These are phyloP conservation scores for Tachina fera DNA, from an alignment of 2,888 invertebrate genomes.

Conservation along the genomic window DNA sequence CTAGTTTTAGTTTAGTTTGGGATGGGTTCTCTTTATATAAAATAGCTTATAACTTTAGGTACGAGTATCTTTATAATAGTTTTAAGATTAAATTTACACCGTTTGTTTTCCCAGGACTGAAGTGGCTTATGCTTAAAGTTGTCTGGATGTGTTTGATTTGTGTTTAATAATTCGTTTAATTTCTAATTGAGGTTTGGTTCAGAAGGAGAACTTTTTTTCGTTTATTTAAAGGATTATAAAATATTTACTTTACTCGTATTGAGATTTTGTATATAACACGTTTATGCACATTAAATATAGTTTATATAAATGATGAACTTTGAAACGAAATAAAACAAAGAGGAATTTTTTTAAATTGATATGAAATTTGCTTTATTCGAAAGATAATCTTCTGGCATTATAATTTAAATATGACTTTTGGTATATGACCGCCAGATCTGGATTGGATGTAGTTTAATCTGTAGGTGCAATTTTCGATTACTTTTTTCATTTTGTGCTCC, in stretches of 20 bases:
- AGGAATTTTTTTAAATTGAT: too few relatives aligned
- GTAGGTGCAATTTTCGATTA: too few relatives aligned
- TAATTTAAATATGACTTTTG: too few relatives aligned
- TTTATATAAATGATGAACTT: too few relatives aligned
- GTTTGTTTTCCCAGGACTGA: neutral
- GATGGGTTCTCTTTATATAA: neutral
- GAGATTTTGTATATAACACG: neutral
- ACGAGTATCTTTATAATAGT: slow-evolving; percentile 7
- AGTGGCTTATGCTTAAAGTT: neutral
- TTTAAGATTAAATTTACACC: slow-evolving; percentile 49
- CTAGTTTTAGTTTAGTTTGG: neutral
- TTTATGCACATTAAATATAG: too few relatives aligned
- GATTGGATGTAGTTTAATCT: too few relatives aligned
- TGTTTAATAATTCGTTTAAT: slow-evolving; percentile 49
- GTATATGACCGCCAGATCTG: too few relatives aligned
- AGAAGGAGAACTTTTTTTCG: neutral
- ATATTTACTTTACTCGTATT: neutral
- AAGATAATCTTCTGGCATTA: too few relatives aligned
- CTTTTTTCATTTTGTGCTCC: too few relatives aligned
- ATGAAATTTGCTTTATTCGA: too few relatives aligned
- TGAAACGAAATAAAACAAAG: too few relatives aligned
- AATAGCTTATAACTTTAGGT: slow-evolving; percentile 40
- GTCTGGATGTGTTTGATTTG: slow-evolving; percentile 51
- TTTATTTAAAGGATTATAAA: slow-evolving; percentile 15
- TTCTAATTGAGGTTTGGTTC: slow-evolving; percentile 43